phyloP scores from a whole-genome alignment of 2,113 vertebrate species.

The Podiceps cristatus region DNA sequence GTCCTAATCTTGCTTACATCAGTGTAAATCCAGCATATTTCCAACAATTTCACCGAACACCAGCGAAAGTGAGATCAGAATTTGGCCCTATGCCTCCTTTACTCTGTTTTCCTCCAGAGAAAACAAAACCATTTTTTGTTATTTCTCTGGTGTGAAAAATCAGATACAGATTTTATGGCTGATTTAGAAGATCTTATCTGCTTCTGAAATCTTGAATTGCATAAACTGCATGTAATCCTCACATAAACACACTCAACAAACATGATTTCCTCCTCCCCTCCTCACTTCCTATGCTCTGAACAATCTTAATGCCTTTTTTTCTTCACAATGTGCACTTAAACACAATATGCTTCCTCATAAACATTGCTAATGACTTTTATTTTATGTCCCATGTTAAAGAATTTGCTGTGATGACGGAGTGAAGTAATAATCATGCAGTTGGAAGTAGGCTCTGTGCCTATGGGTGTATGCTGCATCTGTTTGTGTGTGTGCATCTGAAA shows the following conservation, averaged over 20 bases:
- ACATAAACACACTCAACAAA: constrained; percentile 69
- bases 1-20: constrained; percentile 50
- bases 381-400: constrained; percentile 63
- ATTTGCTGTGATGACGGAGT: constrained; percentile 57
- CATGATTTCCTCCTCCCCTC: background rate
- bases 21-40: constrained; percentile 59
- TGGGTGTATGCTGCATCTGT: background rate
- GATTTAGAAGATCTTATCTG: constrained; percentile 49
- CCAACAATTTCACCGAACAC: constrained; percentile 41
- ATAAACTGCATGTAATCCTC: constrained; percentile 52
- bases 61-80: constrained; percentile 46
- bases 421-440: constrained; percentile 49
- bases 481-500: constrained; percentile 46
- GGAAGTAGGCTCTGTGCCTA: background rate
- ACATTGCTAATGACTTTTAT: constrained; percentile 65
- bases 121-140: constrained; percentile 58
- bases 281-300: constrained; percentile 51
- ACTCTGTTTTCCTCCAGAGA: constrained; percentile 39
- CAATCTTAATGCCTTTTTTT: constrained; percentile 68
- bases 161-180: constrained; percentile 49
- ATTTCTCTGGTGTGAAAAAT: constrained; percentile 61
- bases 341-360: constrained; percentile 73
- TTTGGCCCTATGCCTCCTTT: constrained; percentile 44
- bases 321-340: constrained; percentile 65
- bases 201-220: constrained; percentile 54